Conservation (phyloP, 2,888 invertebrate genomes). For the Leptopilina drosophilae region DNA sequence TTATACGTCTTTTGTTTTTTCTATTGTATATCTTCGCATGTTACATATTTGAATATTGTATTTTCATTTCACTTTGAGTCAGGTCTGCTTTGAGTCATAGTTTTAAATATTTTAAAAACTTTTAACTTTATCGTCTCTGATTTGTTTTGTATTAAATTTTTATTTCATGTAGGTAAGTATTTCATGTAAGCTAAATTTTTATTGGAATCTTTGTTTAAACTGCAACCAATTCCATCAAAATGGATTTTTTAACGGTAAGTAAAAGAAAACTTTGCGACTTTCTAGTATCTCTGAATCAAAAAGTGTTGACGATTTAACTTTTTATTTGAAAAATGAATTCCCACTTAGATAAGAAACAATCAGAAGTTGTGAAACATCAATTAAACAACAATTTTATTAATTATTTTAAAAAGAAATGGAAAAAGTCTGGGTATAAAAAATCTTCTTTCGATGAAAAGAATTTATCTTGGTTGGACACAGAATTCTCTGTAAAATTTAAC, state of each 20-base stretch:
- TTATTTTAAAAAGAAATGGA: conserved; percentile 10
- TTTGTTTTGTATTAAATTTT: too few relatives aligned
- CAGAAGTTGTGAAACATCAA: conserved; percentile 14
- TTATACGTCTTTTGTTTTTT: too few relatives aligned
- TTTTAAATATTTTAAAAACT: too few relatives aligned
- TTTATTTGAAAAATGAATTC: background rate
- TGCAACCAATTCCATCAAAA: too few relatives aligned
- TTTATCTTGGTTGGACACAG: background rate
- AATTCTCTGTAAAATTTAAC: background rate
- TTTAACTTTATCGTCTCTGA: too few relatives aligned
- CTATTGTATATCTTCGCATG: too few relatives aligned
- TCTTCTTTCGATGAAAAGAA: background rate
- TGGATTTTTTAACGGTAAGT: background rate
- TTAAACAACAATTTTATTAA: background rate
- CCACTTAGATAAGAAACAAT: conserved; percentile 5
- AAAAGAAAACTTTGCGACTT: background rate
- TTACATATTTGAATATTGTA: too few relatives aligned
- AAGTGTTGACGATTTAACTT: conserved; percentile 2
- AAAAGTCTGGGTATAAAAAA: background rate
- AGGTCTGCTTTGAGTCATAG: too few relatives aligned
- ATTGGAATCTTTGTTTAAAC: too few relatives aligned
- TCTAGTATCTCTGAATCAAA: conserved; percentile 8
- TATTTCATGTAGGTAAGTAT: too few relatives aligned
- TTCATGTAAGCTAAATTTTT: too few relatives aligned
- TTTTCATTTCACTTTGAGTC: too few relatives aligned